Base-by-base conservation (phyloP, 2,888 invertebrate genomes). In the Germaria angustata region DNA sequence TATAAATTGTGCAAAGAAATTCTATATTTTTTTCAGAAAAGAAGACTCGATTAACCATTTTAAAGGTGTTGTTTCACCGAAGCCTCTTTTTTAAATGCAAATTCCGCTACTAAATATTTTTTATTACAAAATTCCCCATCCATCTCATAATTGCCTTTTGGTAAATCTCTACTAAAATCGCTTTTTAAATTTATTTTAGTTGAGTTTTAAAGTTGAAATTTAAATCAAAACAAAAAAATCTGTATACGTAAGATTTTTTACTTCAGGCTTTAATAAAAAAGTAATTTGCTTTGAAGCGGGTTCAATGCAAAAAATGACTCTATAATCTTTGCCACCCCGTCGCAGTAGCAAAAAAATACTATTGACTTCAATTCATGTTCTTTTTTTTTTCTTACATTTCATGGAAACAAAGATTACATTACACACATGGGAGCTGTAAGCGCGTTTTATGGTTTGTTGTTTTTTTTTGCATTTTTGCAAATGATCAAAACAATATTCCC, bases 371-470 rank as follows among this genome's bases (percentile, higher is more conserved):
- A 59, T 76, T 34, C 17, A 49, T 13, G 49, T 46, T n/a, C 39
- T 49, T 15, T 17, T 24, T 32, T 32, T 15, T 46, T 36, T 6
- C 36, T 49, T 28, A 32, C 55, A 32, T 44, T 51, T 53, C 34
- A 55, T 34, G 59, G 51, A 41, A 69, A 68, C 72, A 75, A 68
- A 76, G 88, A 91, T 90, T 89, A 89, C 90, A 91, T 90, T 89
- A 89, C 90, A 88, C 91, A 90, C 91, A 90, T 90, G 91, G 91
- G 91, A 91, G 90, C 90, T 89, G 90, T 91, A 91, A 90, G 90
- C 90, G 87, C 90, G 87, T 89, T 89, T 89, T 89, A 89, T 88
- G 89, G 88, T 88, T 89, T 89, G 87, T 87, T 88, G 2, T 22
- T 20, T 22, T 49, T 87, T 86, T 73, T 68, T 49, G 51, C 65